phyloP scores from a whole-genome alignment of 1,140 invertebrate genomes.

The Neoseiulus cucumeris region DNA sequence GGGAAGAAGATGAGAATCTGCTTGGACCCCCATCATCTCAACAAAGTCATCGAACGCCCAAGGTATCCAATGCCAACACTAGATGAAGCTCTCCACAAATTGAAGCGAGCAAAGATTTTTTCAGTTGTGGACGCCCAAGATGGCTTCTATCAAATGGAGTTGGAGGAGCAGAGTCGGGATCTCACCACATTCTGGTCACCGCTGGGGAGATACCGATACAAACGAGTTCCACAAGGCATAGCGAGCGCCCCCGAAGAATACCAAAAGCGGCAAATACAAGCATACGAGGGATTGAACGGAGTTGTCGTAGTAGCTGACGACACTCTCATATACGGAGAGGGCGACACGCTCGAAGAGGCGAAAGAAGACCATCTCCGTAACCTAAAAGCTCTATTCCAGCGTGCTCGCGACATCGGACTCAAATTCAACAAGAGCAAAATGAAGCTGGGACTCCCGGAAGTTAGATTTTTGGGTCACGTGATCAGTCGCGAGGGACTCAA shows the following conservation, averaged over 20 bases:
- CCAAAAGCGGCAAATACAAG: neutral
- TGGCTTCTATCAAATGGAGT: neutral
- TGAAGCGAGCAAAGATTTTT: slow-evolving; percentile 10
- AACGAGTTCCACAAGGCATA: neutral
- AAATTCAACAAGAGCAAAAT: slow-evolving; percentile 15
- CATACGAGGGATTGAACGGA: too few species aligned
- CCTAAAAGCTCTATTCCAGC: slow-evolving; percentile 8
- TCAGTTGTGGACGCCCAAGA: slow-evolving; percentile 11
- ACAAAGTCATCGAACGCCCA: too few species aligned
- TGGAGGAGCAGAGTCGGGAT: too few species aligned
- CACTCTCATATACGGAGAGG: neutral
- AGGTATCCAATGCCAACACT: too few species aligned
- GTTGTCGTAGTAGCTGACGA: neutral
- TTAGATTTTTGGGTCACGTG: slow-evolving; percentile 15
- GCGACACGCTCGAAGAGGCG: neutral
- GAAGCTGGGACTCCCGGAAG: slow-evolving; percentile 5
- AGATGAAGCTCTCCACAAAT: too few species aligned
- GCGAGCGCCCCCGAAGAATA: neutral
- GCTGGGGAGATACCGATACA: neutral
- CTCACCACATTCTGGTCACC: neutral
- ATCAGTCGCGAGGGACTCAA: slow-evolving; percentile 5
- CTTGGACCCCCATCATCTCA: too few species aligned
- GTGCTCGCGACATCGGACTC: slow-evolving; percentile 2
- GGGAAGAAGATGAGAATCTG: too few species aligned
- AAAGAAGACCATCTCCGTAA: slow-evolving; percentile 13